Conservation (phyloP, 1,140 invertebrate species). For the Paramacrobiotus metropolitanus region DNA sequence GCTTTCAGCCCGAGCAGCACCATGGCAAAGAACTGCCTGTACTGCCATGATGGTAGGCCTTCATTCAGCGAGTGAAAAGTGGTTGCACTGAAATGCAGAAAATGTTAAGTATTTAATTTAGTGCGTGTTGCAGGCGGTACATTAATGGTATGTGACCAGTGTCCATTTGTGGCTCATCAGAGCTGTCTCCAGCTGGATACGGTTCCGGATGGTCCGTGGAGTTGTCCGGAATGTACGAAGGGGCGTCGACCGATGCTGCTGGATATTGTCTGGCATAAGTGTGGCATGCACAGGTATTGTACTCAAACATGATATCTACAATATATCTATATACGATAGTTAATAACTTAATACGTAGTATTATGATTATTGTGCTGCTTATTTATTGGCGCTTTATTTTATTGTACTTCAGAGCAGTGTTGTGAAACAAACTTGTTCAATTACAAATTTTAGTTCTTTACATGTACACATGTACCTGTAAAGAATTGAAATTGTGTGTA, state of each 20-base stretch:
- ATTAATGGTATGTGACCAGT: neutral
- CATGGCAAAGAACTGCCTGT: neutral
- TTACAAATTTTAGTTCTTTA: no score
- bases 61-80: neutral
- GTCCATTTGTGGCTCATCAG: neutral
- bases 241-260: neutral
- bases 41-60: neutral
- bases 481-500: no score
- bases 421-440: no score
- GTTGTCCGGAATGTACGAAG: neutral
- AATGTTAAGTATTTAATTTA: neutral
- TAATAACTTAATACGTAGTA: no score
- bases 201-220: neutral
- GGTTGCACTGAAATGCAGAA: neutral
- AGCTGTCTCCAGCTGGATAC: neutral
- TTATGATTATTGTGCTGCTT: no score
- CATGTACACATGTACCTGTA: no score
- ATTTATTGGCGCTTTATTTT: no score
- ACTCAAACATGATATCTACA: no score
- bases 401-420: no score
- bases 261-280: conserved; percentile 1
- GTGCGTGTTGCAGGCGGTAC: neutral
- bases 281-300: neutral
- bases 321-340: no score
- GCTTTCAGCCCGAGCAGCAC: neutral